Evolutionary conservation across 2,113 vertebrate genomes (phyloP), one percentile per base, ranked within the genome.

Genomic region (Podarcis cretensis): DNA sequence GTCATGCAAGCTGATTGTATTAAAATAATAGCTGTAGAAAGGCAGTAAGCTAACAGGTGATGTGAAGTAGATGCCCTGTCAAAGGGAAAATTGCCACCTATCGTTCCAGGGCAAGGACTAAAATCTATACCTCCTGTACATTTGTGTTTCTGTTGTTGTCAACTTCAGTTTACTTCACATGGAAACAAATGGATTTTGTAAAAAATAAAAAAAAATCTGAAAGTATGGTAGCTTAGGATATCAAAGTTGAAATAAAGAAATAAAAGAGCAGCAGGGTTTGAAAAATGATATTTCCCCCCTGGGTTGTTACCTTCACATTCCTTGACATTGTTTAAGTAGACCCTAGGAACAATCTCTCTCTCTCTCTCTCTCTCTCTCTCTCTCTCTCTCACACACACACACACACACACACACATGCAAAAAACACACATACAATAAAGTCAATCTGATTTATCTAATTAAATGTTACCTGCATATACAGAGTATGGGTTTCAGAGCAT

Each of bases 11-110:
- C 90, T 89, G 12, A 78, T 91, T 88, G 85, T 92, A 54, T 79
- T 69, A n/a, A 84, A 87, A 83, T 85, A 83, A 86, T 89, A 48
- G 68, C 48, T 90, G 27, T 80, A 86, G 48, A 86, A 89, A 86
- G 90, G 30, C 3, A 65, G 21, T 48, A 63, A 9, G 68, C 90
- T 89, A 88, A 90, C 6, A 27, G 83, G 87, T 83, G 32, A 89
- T 80, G 75, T 91, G 81, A 89, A 92, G 27, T 20, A 93, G 73
- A 59, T 89, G 8, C 6, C 30, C 54, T 1, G 0, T 90, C 35
- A 84, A 86, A 90, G 83, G 57, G 27, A 82, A 43, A 87, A 87
- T 80, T 84, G 73, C 25, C 74, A 78, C 32, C 74, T 59, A 83
- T 87, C 5, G 79, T 83, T 87, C 23, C 48, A 86, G 76, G 89